These are phyloP conservation scores for Crotophaga sulcirostris DNA, from an alignment of 2,113 vertebrate species.

Conservation along the genomic window DNA sequence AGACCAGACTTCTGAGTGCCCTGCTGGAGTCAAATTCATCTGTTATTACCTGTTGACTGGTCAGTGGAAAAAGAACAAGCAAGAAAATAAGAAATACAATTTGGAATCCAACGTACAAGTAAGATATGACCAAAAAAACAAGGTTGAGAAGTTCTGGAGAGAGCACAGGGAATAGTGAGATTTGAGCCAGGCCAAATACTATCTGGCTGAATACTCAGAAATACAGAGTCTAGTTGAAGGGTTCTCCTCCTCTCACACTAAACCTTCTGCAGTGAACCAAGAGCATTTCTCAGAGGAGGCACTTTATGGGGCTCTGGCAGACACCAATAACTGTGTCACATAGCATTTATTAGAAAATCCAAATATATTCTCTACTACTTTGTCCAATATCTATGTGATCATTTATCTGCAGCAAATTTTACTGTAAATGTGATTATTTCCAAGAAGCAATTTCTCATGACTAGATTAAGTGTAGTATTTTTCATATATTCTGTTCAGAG, in stretches of 20 bases:
- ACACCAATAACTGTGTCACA: conserved; percentile 51
- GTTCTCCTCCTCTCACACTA: background rate
- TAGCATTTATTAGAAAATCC: conserved; percentile 60
- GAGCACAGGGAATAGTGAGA: background rate
- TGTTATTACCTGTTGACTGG: background rate
- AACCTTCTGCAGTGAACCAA: background rate
- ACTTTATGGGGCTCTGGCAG: conserved; percentile 41
- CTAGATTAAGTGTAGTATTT: conserved; percentile 51
- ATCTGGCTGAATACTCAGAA: background rate
- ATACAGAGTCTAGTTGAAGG: background rate
- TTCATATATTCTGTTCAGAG: conserved; percentile 50
- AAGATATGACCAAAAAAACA: background rate
- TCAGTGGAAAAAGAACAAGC: background rate
- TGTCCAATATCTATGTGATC: conserved; percentile 44
- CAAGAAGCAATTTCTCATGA: conserved; percentile 72
- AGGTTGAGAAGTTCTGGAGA: background rate
- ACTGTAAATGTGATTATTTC: conserved; percentile 73
- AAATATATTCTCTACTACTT: conserved; percentile 61
- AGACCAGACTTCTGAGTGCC: background rate
- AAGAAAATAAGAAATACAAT: conserved; percentile 10
- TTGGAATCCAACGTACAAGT: background rate
- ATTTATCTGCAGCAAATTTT: conserved; percentile 70
- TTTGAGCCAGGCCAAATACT: background rate
- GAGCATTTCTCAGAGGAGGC: background rate
- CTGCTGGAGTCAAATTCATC: background rate